Evolutionary conservation across 2,113 vertebrate species (phyloP), one percentile per base, ranked within the genome.

Genomic region (Pituophis catenifer): DNA sequence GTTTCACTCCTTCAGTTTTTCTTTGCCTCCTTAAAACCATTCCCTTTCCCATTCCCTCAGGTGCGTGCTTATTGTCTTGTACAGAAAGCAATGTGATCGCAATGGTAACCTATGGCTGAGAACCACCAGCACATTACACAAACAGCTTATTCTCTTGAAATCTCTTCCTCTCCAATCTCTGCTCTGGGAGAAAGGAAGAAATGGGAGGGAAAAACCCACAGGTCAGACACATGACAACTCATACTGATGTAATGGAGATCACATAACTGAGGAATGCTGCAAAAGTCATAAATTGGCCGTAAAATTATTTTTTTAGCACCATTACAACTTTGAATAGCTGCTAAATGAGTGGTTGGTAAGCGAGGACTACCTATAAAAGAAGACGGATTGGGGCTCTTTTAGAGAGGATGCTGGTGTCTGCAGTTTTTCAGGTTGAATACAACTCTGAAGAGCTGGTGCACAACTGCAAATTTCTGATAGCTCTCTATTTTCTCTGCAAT

Each of bases 131-230:
- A 81, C 7, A 3, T 38, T 81, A 81, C 17, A 3, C 75, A 81
- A 81, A 81, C 0, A 9, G 33, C 33, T 81, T 81, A 38, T 38
- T 81, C 75, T 81, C 75, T 81, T 21, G 75, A 81, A 81, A 81
- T 21, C 17, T 38, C 70, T 38, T 81, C 17, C 70, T 38, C 33
- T 81, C 70, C 70, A 21, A 81, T 38, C 33, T 38, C 70, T 81
- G 65, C 65, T 75, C 5, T 33, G 15, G 33, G 33, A 3, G 17
- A 15, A 75, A 75, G n/a, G 70, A 38, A 75, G n/a, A 33, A 75
- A 17, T 1, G 0, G 65, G 2, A 2, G 5, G 0, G 2, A 0
- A 0, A 0, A 1, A 12, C 9, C 24, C 13, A 75, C 13, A 75
- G n/a, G 15, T 75, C n/a, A 75, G 15, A 15, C 5, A 38, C 70